These are phyloP conservation scores for Neolamprologus caudopunctatus DNA, from an alignment of 2,113 vertebrate species.

Conservation along the genomic window DNA sequence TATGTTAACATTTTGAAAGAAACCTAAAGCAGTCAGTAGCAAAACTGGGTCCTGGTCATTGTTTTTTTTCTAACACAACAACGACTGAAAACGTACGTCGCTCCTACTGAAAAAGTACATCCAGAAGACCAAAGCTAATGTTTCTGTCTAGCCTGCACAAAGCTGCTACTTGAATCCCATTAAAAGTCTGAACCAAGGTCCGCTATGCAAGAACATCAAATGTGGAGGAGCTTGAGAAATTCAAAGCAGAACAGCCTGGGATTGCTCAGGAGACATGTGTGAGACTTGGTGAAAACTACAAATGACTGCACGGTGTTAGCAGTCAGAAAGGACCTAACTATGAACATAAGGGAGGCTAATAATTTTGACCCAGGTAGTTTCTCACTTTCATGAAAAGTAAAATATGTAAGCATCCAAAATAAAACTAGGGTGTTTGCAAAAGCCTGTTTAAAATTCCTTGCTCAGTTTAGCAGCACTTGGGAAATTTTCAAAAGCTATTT, in stretches of 20 bases:
- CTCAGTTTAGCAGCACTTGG: not conserved
- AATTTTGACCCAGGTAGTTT: not conserved
- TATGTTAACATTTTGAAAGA: not conserved
- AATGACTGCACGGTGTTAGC: not conserved
- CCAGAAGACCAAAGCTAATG: not conserved
- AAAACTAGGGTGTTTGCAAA: not conserved
- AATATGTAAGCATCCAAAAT: not conserved
- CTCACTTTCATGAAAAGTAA: not conserved
- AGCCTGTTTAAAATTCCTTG: not conserved
- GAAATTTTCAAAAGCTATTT: not conserved
- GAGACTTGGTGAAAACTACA: not conserved
- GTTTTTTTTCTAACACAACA: not conserved
- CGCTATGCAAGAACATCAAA: not conserved
- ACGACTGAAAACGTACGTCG: not conserved
- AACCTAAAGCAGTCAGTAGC: not conserved
- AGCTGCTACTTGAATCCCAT: not conserved
- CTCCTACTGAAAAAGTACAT: not conserved
- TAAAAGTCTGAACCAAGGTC: not conserved
- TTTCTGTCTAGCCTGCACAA: not conserved
- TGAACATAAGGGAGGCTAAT: not conserved
- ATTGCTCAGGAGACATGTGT: not conserved
- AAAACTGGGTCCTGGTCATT: not conserved
- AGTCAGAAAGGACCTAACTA: not conserved
- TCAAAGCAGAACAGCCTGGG: not conserved
- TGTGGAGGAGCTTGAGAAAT: not conserved